Conservation (phyloP, 2,888 invertebrate genomes). For the Apotomis capreana region DNA sequence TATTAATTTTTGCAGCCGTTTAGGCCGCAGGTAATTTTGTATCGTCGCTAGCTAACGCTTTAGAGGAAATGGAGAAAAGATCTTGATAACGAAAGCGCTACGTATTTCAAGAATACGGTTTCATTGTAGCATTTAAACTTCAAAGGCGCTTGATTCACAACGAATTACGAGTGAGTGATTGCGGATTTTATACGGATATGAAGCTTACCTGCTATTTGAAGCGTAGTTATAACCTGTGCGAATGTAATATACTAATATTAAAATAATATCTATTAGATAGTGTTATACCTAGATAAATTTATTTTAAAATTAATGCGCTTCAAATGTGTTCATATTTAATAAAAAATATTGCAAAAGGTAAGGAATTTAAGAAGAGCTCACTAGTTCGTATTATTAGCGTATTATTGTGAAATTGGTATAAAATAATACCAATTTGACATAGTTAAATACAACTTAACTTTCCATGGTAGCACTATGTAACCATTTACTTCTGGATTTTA, state of each 20-base stretch:
- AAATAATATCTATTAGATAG: too few relatives aligned
- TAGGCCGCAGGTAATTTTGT: slow-evolving; percentile 25
- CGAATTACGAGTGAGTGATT: neutral
- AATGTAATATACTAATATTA: neutral
- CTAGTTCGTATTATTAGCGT: too few relatives aligned
- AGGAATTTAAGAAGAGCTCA: too few relatives aligned
- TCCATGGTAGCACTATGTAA: too few relatives aligned
- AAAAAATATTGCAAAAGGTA: too few relatives aligned
- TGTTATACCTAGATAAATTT: too few relatives aligned
- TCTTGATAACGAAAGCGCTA: slow-evolving; percentile 25
- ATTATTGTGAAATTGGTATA: too few relatives aligned
- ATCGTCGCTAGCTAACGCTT: slow-evolving; percentile 23
- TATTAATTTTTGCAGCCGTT: slow-evolving; percentile 37
- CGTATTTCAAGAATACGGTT: slow-evolving; percentile 31
- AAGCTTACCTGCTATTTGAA: neutral
- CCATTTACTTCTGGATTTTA: too few relatives aligned
- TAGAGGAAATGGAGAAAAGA: slow-evolving; percentile 18
- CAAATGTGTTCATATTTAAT: too few relatives aligned
- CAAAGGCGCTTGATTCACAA: slow-evolving; percentile 7
- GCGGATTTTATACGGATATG: neutral
- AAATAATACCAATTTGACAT: too few relatives aligned
- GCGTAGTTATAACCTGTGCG: neutral
- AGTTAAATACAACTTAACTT: too few relatives aligned
- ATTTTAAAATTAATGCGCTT: too few relatives aligned
- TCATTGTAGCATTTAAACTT: slow-evolving; percentile 20